These are phyloP conservation scores for Rhamnusium bicolor DNA, from an alignment of 2,888 invertebrate genomes.

Conservation along the genomic window DNA sequence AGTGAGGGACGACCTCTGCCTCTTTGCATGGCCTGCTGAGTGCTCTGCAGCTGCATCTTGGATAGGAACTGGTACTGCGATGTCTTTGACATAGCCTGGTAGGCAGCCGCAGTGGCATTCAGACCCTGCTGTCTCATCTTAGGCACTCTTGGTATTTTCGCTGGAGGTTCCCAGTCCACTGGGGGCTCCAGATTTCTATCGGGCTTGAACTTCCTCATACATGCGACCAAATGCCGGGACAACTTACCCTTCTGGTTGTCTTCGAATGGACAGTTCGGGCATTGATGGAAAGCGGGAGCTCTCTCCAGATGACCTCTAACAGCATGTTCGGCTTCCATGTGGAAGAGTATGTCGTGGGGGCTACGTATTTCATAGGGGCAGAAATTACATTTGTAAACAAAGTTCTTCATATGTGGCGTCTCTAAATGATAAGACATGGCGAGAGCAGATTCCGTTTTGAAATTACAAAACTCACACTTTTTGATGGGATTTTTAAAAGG, in stretches of 20 bases:
- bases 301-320: conserved; percentile 87
- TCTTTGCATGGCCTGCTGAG: conserved; percentile 60
- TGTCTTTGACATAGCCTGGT: conserved; percentile 71
- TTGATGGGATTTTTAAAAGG: conserved; percentile 80
- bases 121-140: conserved; percentile 67
- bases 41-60: conserved; percentile 66
- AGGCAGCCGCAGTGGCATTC: conserved; percentile 70
- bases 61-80: conserved; percentile 67
- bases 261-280: conserved; percentile 94
- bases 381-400: conserved; percentile 82
- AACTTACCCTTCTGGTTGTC: conserved; percentile 94
- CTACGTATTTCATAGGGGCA: conserved; percentile 75
- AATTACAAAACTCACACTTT: conserved; percentile 91
- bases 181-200: conserved; percentile 90
- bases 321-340: conserved; percentile 93
- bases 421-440: conserved; percentile 91
- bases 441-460: conserved; percentile 88
- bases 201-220: conserved; percentile 91
- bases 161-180: conserved; percentile 93
- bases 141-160: conserved; percentile 87
- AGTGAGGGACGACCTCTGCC: conserved; percentile 68
- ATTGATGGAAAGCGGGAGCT: conserved; percentile 91
- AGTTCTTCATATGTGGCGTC: conserved; percentile 92
- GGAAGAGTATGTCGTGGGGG: conserved; percentile 90
- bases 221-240: conserved; percentile 89